Conservation (phyloP, 1,140 invertebrate genomes). For the Oryctes rhinoceros region DNA sequence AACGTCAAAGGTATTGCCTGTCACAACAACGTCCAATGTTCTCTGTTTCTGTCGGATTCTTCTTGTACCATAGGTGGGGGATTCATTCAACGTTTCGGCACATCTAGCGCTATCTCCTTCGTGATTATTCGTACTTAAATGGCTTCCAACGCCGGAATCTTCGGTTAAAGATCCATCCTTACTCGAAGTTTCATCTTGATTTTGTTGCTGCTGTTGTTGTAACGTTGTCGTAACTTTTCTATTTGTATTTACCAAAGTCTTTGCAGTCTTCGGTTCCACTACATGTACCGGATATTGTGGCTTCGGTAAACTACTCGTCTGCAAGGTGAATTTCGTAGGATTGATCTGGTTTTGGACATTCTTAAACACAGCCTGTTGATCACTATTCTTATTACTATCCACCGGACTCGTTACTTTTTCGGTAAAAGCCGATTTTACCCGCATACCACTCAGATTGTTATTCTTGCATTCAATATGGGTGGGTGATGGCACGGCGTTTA, state of each 20-base stretch:
- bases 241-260: constrained; percentile 73
- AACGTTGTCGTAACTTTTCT: constrained; percentile 59
- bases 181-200: constrained; percentile 54
- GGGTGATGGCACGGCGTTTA: constrained; percentile 52
- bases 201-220: constrained; percentile 48
- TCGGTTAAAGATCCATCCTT: constrained; percentile 66
- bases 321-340: constrained; percentile 72
- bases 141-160: constrained; percentile 71
- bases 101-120: constrained; percentile 50
- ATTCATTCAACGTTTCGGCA: constrained; percentile 59
- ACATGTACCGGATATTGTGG: constrained; percentile 75
- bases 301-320: constrained; percentile 74
- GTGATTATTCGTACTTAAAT: constrained; percentile 61
- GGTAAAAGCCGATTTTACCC: neutral
- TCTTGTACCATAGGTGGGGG: constrained; percentile 56
- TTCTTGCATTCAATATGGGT: constrained; percentile 45
- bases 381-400: constrained; percentile 25
- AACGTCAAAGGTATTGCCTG: constrained; percentile 69
- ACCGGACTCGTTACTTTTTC: constrained; percentile 25
- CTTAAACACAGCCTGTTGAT: constrained; percentile 4
- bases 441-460: constrained; percentile 51
- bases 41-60: constrained; percentile 62
- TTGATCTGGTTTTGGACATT: constrained; percentile 48
- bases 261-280: constrained; percentile 74
- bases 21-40: constrained; percentile 68